These are phyloP conservation scores for Lamprotornis superbus DNA, from an alignment of 2,113 vertebrate genomes.

Conservation along the genomic window DNA sequence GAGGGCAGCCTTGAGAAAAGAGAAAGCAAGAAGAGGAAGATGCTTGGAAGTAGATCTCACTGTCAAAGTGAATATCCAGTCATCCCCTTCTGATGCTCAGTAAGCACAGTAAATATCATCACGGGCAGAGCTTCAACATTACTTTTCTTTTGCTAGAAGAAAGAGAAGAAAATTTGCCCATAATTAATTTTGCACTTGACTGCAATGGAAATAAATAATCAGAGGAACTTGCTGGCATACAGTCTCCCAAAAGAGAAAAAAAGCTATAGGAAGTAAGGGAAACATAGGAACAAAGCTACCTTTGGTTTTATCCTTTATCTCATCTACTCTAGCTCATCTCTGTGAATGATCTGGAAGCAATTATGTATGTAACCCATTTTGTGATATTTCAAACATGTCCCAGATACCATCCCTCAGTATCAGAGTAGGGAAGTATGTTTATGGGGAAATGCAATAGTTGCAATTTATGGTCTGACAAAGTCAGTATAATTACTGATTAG, in stretches of 20 bases:
- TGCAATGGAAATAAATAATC: not conserved
- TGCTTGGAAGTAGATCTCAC: not conserved
- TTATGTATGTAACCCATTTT: not conserved
- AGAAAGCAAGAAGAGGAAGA: not conserved
- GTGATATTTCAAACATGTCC: not conserved
- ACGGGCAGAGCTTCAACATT: not conserved
- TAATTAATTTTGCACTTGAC: not conserved
- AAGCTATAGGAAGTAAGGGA: not conserved
- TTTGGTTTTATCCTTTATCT: not conserved
- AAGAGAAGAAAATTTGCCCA: not conserved
- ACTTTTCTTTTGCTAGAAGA: not conserved
- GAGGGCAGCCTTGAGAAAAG: not conserved
- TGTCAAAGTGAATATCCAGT: not conserved
- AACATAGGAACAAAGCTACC: not conserved
- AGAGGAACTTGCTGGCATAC: not conserved
- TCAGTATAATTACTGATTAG: not conserved
- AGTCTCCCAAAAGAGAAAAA: not conserved
- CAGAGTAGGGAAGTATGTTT: not conserved
- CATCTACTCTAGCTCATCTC: not conserved
- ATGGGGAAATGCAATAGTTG: not conserved
- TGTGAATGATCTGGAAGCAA: not conserved
- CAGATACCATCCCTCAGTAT: not conserved
- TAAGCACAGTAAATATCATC: not conserved
- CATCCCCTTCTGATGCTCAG: not conserved
- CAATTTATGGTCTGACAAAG: constrained; percentile 5